Evolutionary conservation across 2,797 vertebrate genomes (phyloP).

Genomic region (Tangara arthus): DNA sequence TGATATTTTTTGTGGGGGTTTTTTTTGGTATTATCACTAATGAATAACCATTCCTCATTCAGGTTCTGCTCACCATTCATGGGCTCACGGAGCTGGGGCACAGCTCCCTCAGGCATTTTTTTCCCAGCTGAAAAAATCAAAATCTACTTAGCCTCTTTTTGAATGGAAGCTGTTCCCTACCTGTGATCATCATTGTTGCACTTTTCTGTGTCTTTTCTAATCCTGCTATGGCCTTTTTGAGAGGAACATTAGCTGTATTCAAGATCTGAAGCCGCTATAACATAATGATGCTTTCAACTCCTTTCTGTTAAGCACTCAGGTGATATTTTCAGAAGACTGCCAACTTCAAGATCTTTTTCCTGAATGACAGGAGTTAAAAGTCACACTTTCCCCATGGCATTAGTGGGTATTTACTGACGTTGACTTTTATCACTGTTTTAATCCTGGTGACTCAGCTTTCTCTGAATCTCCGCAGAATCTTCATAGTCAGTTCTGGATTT

Average conservation of each 20-base stretch:
- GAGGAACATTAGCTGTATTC: neutral
- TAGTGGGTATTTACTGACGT: neutral
- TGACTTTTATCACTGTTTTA: neutral
- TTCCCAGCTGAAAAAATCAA: slow-evolving; percentile 12
- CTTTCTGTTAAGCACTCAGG: neutral
- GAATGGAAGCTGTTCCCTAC: neutral
- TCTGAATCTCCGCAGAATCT: neutral
- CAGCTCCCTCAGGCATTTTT: neutral
- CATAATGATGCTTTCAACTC: neutral
- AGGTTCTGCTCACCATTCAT: slow-evolving; percentile 21
- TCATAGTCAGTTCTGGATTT: neutral
- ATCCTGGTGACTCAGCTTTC: neutral
- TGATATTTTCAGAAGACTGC: slow-evolving; percentile 7
- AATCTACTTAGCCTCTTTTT: neutral
- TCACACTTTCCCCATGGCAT: neutral
- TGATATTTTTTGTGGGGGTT: neutral
- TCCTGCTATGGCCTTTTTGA: neutral
- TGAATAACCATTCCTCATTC: slow-evolving; percentile 30
- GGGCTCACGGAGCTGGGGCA: neutral
- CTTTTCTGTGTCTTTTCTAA: slow-evolving; percentile 36
- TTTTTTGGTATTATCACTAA: neutral
- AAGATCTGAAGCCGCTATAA: neutral
- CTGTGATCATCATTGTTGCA: neutral
- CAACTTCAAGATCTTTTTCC: neutral
- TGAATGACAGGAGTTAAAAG: neutral